These are phyloP conservation scores for Hemiscyllium ocellatum DNA, from an alignment of 2,113 vertebrate species.

Conservation along the genomic window DNA sequence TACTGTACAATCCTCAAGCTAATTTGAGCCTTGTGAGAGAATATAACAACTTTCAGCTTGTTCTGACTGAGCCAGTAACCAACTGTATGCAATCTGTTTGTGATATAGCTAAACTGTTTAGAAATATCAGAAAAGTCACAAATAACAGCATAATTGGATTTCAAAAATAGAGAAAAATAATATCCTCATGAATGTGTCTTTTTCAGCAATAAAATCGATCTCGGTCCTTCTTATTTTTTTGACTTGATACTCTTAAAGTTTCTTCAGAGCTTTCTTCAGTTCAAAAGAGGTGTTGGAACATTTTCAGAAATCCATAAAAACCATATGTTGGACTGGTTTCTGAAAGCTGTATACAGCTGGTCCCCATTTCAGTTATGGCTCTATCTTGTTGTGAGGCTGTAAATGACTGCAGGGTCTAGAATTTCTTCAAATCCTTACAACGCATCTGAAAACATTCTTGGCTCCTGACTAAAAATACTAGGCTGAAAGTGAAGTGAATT, in stretches of 20 bases:
- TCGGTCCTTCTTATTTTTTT: not conserved
- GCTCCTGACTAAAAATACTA: not conserved
- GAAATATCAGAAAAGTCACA: not conserved
- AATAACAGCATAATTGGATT: not conserved
- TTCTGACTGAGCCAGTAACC: not conserved
- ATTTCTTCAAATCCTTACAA: not conserved
- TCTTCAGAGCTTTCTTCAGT: not conserved
- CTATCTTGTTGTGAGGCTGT: not conserved
- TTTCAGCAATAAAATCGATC: not conserved
- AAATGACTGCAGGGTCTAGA: not conserved
- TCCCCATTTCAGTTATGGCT: constrained; percentile 10
- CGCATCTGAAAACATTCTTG: not conserved
- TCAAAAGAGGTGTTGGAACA: not conserved
- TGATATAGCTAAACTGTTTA: not conserved
- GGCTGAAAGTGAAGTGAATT: not conserved
- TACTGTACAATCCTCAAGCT: not conserved
- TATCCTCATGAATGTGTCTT: not conserved
- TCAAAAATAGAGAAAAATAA: not conserved
- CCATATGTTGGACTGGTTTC: not conserved
- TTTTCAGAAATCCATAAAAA: constrained; percentile 15
- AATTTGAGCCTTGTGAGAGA: not conserved
- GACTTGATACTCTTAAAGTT: not conserved
- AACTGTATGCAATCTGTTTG: not conserved
- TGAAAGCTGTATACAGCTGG: not conserved
- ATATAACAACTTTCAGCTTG: not conserved